phyloP scores from a whole-genome alignment of 2,797 vertebrate genomes.

The Acipenser transmontanus region DNA sequence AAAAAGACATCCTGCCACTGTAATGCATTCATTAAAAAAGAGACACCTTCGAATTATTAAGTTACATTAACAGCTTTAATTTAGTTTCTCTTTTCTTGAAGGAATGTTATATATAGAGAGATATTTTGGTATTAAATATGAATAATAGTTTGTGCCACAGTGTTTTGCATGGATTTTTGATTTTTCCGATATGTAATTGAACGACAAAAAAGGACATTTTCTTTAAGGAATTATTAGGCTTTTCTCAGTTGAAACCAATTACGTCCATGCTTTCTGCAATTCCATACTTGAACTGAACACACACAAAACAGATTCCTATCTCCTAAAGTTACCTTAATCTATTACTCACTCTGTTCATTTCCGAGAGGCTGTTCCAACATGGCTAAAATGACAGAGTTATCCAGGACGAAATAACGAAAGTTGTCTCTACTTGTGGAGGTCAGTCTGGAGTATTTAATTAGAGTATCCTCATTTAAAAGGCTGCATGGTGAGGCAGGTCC shows the following conservation, averaged over 20 bases:
- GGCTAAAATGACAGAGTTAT: constrained; percentile 81
- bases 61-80: no score
- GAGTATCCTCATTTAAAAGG: constrained; percentile 86
- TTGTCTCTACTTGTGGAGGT: constrained; percentile 76
- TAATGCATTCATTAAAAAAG: neutral
- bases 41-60: no score
- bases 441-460: constrained; percentile 85
- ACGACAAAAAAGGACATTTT: neutral
- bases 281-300: neutral
- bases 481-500: constrained; percentile 91
- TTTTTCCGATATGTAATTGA: no score
- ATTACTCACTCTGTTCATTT: constrained; percentile 75
- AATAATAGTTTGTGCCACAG: no score
- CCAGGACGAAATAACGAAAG: constrained; percentile 85
- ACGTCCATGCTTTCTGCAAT: no score
- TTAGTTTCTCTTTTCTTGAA: no score
- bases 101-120: no score
- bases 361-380: constrained; percentile 79
- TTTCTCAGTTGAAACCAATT: no score
- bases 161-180: no score
- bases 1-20: neutral
- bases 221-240: neutral
- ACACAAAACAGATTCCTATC: neutral
- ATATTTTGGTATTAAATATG: no score
- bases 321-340: neutral